phyloP scores from a whole-genome alignment of 2,797 vertebrate genomes.

The Malacoctenus gilli region DNA sequence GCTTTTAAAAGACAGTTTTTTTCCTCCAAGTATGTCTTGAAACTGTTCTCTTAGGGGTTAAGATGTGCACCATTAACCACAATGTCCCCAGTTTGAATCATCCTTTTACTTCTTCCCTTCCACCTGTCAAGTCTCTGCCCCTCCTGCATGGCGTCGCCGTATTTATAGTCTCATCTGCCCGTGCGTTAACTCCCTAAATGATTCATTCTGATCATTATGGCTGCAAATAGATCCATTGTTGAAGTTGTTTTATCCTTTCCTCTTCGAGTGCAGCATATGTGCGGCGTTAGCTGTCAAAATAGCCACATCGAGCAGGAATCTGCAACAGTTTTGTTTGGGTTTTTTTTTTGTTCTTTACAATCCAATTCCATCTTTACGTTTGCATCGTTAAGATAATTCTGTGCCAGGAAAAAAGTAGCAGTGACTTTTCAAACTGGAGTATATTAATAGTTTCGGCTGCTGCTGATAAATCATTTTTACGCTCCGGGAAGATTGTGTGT shows the following conservation, averaged over 20 bases:
- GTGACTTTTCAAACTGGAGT: too few relatives aligned
- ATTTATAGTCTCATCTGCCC: not conserved
- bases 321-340: constrained; percentile 1
- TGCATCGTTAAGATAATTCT: not conserved
- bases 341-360: too few relatives aligned
- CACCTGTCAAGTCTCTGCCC: not conserved
- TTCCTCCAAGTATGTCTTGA: not conserved
- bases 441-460: too few relatives aligned
- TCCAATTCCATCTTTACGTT: constrained; percentile 1
- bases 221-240: constrained; percentile 1
- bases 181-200: not conserved
- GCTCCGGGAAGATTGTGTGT: not conserved
- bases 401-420: not conserved
- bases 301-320: not conserved
- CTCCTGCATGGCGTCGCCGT: not conserved
- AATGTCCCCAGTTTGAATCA: not conserved
- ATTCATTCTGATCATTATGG: not conserved
- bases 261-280: not conserved
- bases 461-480: not conserved
- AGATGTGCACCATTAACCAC: not conserved
- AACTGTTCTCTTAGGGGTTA: constrained; percentile 3
- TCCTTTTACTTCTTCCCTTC: constrained; percentile 10
- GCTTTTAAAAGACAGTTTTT: constrained; percentile 17
- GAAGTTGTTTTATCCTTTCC: constrained; percentile 13
- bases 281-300: not conserved